Conservation (phyloP, 2,888 invertebrate genomes). For the Pyrocoelia pectoralis region DNA sequence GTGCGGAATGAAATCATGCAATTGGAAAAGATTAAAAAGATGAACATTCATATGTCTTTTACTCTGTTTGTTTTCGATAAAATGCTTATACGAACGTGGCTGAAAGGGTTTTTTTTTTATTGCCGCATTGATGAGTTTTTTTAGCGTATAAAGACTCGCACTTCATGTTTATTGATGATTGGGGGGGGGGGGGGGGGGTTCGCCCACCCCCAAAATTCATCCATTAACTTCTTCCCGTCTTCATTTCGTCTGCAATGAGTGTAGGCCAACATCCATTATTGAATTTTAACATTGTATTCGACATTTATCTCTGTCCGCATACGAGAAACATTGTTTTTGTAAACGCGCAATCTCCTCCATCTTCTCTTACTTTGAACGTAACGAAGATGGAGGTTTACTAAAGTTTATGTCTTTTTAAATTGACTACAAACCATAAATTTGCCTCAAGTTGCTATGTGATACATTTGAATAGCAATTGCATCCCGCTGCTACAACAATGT, state of each 20-base stretch:
- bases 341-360: slow-evolving; percentile 2
- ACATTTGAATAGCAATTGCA: slow-evolving; percentile 30
- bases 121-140: slow-evolving; percentile 27
- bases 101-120: slow-evolving; percentile 21
- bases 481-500: not conserved
- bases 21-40: slow-evolving; percentile 43
- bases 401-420: slow-evolving; percentile 26
- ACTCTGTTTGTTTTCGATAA: slow-evolving; percentile 48
- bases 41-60: slow-evolving; percentile 39
- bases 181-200: too few species aligned
- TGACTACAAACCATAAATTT: slow-evolving; percentile 20
- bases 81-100: slow-evolving; percentile 35
- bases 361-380: slow-evolving; percentile 14
- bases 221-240: not conserved
- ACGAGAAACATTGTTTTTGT: slow-evolving; percentile 2
- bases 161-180: not conserved
- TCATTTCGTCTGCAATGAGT: not conserved
- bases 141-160: too few species aligned
- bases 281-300: not conserved
- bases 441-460: slow-evolving; percentile 12
- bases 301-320: slow-evolving; percentile 1
- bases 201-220: too few species aligned
- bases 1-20: slow-evolving; percentile 36
- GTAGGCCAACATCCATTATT: not conserved
- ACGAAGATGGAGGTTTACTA: slow-evolving; percentile 17